Percentiles rank a stretch among this genome's conserved stretches.
Evolutionary conservation across 1,140 invertebrate species (phyloP).

Genomic region (Euschistus heros): DNA sequence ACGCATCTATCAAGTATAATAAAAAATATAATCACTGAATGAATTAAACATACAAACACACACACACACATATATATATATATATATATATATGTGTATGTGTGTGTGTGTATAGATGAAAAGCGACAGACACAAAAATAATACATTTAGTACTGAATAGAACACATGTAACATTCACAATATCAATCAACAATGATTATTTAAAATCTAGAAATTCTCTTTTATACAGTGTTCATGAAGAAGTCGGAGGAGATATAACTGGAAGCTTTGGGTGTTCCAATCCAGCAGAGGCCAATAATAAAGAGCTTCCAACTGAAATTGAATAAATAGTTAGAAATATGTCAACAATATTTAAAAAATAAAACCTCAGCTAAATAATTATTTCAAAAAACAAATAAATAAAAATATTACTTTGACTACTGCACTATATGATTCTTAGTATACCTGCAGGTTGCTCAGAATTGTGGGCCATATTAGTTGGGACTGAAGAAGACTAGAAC

Average conservation of each 20-base stretch:
- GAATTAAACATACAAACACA: not conserved
- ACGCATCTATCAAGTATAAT: not conserved
- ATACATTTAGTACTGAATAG: too few species aligned
- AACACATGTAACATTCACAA: too few species aligned
- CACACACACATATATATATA: not conserved
- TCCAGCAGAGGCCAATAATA: not conserved
- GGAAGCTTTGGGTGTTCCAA: not conserved
- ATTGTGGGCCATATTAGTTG: too few species aligned
- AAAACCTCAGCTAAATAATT: not conserved
- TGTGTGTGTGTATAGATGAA: not conserved
- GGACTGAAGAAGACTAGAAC: too few species aligned
- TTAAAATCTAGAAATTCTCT: too few species aligned
- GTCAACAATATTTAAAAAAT: not conserved
- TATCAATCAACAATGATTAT: too few species aligned
- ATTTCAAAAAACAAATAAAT: not conserved
- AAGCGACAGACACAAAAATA: too few species aligned
- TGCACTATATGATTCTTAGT: too few species aligned
- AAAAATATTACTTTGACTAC: too few species aligned
- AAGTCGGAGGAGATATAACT: slow-evolving; percentile 3
- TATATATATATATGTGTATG: not conserved
- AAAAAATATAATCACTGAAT: not conserved
- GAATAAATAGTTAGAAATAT: not conserved
- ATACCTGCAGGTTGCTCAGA: too few species aligned
- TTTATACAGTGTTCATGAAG: not conserved
- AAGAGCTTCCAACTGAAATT: not conserved